Evolutionary conservation across 2,113 vertebrate species (phyloP).

Genomic region (Phocoena sinus): DNA sequence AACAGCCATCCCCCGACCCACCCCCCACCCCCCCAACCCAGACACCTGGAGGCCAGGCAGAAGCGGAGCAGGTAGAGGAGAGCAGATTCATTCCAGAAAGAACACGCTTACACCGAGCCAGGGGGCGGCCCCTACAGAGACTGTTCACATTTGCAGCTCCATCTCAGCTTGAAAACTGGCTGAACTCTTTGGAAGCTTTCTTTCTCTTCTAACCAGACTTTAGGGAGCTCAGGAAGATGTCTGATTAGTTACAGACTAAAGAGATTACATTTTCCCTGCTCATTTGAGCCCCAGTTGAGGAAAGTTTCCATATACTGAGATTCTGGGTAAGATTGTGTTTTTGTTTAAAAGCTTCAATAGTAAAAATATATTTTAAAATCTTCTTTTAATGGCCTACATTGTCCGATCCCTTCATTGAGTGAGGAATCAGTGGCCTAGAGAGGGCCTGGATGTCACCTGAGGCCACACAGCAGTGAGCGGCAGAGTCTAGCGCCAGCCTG

Average conservation of each 20-base stretch:
- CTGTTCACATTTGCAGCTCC: background rate
- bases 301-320: background rate
- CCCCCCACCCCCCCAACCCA: no score
- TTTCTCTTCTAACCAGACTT: background rate
- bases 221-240: background rate
- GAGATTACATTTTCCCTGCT: background rate
- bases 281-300: background rate
- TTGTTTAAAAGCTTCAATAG: background rate
- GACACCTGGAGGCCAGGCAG: background rate
- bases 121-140: background rate
- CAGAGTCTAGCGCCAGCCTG: background rate
- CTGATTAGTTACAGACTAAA: background rate
- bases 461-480: background rate
- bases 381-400: background rate
- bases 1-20: no score
- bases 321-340: background rate
- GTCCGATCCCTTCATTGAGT: background rate
- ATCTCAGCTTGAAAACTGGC: background rate
- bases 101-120: background rate
- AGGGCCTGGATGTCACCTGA: background rate
- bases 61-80: background rate
- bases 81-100: background rate
- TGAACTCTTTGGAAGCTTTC: background rate
- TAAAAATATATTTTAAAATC: background rate
- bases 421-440: background rate